Percentiles rank a stretch among this genome's conserved stretches.
These are phyloP conservation scores for Maccullochella peelii DNA, from an alignment of 2,113 vertebrate genomes.

Conservation along the genomic window DNA sequence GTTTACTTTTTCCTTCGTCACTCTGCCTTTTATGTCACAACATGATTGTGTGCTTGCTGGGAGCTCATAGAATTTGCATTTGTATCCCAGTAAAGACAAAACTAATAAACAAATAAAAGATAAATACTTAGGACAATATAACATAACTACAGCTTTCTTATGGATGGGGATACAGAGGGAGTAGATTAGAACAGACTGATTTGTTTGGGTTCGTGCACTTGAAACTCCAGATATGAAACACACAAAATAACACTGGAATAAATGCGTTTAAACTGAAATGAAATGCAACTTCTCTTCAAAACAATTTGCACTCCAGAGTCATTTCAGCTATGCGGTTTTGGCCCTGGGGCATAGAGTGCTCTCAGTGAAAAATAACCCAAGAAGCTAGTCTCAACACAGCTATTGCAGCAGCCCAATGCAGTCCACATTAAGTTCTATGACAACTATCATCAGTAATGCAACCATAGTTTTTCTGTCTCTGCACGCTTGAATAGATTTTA, in stretches of 20 bases:
- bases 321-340: conserved; percentile 19
- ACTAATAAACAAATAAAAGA: background rate
- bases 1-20: background rate
- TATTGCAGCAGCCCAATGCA: background rate
- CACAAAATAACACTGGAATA: conserved; percentile 1
- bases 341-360: conserved; percentile 27
- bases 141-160: background rate
- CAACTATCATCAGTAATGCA: background rate
- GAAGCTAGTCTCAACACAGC: conserved; percentile 6
- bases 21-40: background rate
- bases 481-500: background rate
- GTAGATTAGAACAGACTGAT: too few species aligned
- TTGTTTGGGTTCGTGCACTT: conserved; percentile 10
- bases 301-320: conserved; percentile 45
- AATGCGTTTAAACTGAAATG: conserved; percentile 30
- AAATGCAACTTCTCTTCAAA: conserved; percentile 20
- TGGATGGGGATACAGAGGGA: too few species aligned
- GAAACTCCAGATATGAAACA: conserved; percentile 1
- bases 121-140: background rate
- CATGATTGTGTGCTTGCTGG: background rate
- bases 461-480: background rate
- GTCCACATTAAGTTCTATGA: background rate
- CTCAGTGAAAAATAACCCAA: conserved; percentile 37
- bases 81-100: conserved; percentile 1
- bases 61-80: background rate